Evolutionary conservation across 2,888 invertebrate species (phyloP), one percentile per base, ranked within the genome.

Genomic region (Spisula subtruncata): DNA sequence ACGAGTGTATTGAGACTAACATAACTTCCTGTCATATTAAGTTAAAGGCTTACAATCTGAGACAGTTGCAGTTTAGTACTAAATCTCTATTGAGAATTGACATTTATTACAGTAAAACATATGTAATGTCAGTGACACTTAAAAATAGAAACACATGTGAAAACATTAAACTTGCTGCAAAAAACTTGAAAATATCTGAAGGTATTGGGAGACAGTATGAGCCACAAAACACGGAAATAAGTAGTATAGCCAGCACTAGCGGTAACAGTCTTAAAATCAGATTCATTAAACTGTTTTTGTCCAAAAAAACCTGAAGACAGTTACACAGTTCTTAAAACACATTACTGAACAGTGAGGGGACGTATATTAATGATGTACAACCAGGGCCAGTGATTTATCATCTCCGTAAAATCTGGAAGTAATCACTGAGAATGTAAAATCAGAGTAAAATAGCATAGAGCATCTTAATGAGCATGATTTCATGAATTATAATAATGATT

Each of bases 1-100:
- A n/a, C n/a, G n/a, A n/a, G n/a, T n/a, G n/a, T n/a, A n/a, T n/a
- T n/a, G n/a, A n/a, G n/a, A n/a, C 2, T 66, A n/a, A 4, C 25
- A 66, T 66, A 10, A 66, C 12, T 66, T 66, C 25, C n/a, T 66
- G 60, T 66, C 25, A 66, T 12, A 66, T 66, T 66, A n/a, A 25
- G 60, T 66, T n/a, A 66, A 20, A 60, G 60, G 60, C 60, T 60
- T 60, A 60, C 14, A 60, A n/a, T n/a, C 25, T 60, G 60, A 60
- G 60, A 60, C 60, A 60, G 20, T 25, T 60, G 14, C 60, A n/a
- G 60, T 60, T 60, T 60, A 8, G 25, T n/a, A 60, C 25, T n/a
- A 20, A 60, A 60, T 18, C 25, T 60, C 60, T 25, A 66, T 12
- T 25, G 60, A 66, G n/a, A 66, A 25, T 66, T 66, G 60, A 66